Base-by-base conservation (phyloP, 1,140 invertebrate genomes). In the Euborellia annulipes region DNA sequence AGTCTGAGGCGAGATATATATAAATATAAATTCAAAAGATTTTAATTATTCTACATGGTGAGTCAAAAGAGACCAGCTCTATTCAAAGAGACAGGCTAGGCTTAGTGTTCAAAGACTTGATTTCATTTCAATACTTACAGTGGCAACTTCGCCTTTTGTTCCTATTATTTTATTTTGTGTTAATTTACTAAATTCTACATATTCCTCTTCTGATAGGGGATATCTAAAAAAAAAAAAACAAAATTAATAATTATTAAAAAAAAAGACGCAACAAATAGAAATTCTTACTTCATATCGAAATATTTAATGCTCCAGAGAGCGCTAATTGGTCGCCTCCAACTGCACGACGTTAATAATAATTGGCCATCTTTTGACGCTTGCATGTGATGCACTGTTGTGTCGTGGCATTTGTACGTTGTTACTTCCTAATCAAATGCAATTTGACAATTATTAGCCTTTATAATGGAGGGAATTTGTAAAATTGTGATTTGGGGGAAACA, bases 141-240 rank as follows among this genome's bases (percentile, higher is more conserved):
- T 72, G 43, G 82, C 78, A 39, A 71, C 74, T 65, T 85, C 82
- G 19, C 69, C 73, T 62, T 82, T 80, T 0, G 85, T 89, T 47
- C 82, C 83, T 50, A 95, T 77, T 46, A 93, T 77, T 58, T 79
- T 76, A 53, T 94, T 86, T 62, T 92, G 84, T 1, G 68, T 65
- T 38, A 79, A 60, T 63, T 95, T 93, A 54, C 85, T 85, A 64
- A 97, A 96, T 60, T 95, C 89, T 4, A 89, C 81, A 59, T 90
- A 83, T 52, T 86, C 79, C 51, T 94, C 90, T 37, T 86, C 79
- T 52, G 83, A 72, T 50, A 91, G 76, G 20, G 75, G 61, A 50
- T 77, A 70, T 50, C 76, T 67, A 36, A 51, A 59, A 62, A 46
- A 36, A 42, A 43, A 50, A 48, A 37, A 46, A n/a, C 16, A 36